Base-by-base conservation (phyloP, 2,888 invertebrate species). In the Bellardia pandia region DNA sequence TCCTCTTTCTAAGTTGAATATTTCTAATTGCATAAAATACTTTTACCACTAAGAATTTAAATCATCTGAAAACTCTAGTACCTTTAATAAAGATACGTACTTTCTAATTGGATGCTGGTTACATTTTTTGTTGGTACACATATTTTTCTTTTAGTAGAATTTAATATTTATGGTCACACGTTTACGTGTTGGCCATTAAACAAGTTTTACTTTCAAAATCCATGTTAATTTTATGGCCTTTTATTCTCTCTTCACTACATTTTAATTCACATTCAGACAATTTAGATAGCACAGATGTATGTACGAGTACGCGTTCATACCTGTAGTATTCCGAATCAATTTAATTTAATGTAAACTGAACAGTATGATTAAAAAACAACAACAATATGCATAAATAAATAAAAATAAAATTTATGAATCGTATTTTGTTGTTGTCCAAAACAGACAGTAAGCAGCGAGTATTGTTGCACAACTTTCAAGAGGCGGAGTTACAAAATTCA, bases 131-230 rank as follows among this genome's bases (percentile, higher is more conserved):
- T 77, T 71, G 45, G 33, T 16, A n/a, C 8, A 16, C 23, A 7
- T 9, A 23, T n/a, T 64, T 71, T 69, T 71, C 51, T 51, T 51
- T 69, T 45, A 53, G 8, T 60, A 48, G 51, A 77, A 75, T 77
- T 81, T 74, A 74, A 74, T 74, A 77, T 79, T 77, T 83, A 75
- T 75, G 42, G 53, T 11, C 40, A 42, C 48, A 78, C 56, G 56
- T 79, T 69, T 37, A 48, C 37, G 16, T 71, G 51, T 48, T 76
- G 78, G 45, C 64, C 62, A 51, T 78, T 84, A 84, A 83, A 84
- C 80, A 23, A 80, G 79, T 86, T 86, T 86, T 51, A 84, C 80
- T 83, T 84, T 86, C 80, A 77, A 80, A 84, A 77, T 80, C 66
- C 71, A 77, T 48, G 78, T 78, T 82, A 69, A 85, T 64, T 71